Percentiles rank a stretch among this genome's conserved stretches.
Conservation (phyloP, 2,113 vertebrate species). For the Australoheros scitulus region DNA sequence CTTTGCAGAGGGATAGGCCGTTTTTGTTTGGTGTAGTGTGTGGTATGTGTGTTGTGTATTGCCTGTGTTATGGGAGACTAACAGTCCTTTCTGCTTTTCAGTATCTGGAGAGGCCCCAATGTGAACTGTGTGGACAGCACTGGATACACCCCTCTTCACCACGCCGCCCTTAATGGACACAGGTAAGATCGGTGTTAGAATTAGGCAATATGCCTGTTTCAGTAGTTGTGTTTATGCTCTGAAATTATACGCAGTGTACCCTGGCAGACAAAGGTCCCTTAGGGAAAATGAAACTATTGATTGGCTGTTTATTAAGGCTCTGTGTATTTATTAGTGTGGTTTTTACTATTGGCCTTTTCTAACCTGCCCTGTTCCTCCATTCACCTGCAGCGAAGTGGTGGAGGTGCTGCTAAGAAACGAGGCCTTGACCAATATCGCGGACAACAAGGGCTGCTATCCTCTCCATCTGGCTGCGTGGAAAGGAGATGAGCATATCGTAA, state of each 20-base stretch:
- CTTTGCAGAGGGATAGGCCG: conserved; percentile 39
- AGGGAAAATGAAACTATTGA: conserved; percentile 52
- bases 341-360: not conserved
- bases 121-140: conserved; percentile 98
- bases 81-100: conserved; percentile 69
- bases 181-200: conserved; percentile 79
- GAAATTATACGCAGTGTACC: conserved; percentile 1
- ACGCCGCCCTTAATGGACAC: conserved; percentile 95
- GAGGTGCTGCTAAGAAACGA: conserved; percentile 94
- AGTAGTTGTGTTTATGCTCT: not conserved
- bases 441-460: conserved; percentile 97
- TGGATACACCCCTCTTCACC: conserved; percentile 96
- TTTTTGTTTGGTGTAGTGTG: conserved; percentile 27
- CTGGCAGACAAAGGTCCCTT: conserved; percentile 24
- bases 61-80: conserved; percentile 18
- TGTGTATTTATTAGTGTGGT: conserved; percentile 40
- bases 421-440: conserved; percentile 94
- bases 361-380: not conserved
- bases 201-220: not conserved
- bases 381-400: conserved; percentile 88
- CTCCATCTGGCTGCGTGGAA: conserved; percentile 98
- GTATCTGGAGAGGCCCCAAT: conserved; percentile 98
- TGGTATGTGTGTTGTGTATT: not conserved
- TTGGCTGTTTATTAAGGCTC: not conserved
- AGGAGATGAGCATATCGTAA: conserved; percentile 94